Evolutionary conservation across 2,888 invertebrate species (phyloP), one percentile per base, ranked within the genome.

Genomic region (Thera obeliscata): DNA sequence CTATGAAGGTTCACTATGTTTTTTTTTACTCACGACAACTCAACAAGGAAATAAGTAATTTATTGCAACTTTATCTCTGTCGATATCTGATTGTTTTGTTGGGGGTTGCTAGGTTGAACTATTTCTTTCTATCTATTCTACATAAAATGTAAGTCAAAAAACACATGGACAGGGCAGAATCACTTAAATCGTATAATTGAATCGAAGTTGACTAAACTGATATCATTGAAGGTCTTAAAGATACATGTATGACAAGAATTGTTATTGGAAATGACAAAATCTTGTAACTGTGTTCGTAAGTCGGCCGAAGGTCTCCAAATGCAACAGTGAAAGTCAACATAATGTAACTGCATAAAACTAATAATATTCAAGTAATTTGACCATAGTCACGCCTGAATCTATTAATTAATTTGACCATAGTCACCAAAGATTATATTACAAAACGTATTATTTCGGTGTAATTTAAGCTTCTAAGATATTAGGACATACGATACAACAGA

Each of bases 361-460:
- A 6, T 33, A 33, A 33, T 33, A n/a, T 12, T 50, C 22, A 52
- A 33, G 52, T 52, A 52, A 52, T 33, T 33, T 33, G 52, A 52
- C n/a, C 33, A 52, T 22, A 33, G 33, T 33, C 52, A 56, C 56
- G n/a, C n/a, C n/a, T n/a, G n/a, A n/a, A n/a, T n/a, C n/a, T n/a
- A n/a, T n/a, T n/a, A n/a, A n/a, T n/a, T 52, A 52, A 52, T 33
- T 33, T 33, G 52, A 52, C n/a, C 33, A 52, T 22, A 33, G 33
- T 33, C 52, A 56, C 56, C 2, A 3, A 56, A 56, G 38, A 56
- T 56, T 56, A 36, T 1, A 56, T 56, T 56, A 38, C 56, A 38
- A 38, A 41, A 56, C 55, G 11, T 38, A 56, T 56, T 56, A 38
- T n/a, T 55, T 56, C 56, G 56, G 6, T 12, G 55, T 55, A 55